Percentiles rank a stretch among this genome's conserved stretches.
phyloP scores from a whole-genome alignment of 2,797 vertebrate species.

The Lepus oiostolus region DNA sequence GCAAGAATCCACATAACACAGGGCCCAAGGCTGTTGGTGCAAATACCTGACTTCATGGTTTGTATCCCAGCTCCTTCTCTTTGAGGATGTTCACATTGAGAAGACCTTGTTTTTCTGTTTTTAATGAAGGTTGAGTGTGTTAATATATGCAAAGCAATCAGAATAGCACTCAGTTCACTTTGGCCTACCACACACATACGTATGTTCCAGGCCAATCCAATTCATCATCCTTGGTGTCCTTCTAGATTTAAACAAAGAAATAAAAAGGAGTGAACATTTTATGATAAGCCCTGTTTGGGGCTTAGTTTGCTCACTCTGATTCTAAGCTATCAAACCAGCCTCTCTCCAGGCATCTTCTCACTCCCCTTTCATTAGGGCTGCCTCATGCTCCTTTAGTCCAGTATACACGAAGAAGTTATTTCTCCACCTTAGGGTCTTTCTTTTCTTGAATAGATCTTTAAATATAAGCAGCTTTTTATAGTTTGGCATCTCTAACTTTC shows the following conservation, averaged over 20 bases:
- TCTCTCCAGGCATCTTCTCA: neutral
- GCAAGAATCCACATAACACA: neutral
- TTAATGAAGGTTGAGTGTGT: neutral
- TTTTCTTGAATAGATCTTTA: neutral
- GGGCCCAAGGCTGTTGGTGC: neutral
- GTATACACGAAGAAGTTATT: neutral
- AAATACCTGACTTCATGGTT: neutral
- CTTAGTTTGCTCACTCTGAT: neutral
- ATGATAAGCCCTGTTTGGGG: neutral
- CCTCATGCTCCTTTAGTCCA: neutral
- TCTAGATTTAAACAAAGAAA: neutral
- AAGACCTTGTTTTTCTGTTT: neutral
- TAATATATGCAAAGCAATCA: neutral
- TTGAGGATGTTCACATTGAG: neutral
- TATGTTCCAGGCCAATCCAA: neutral
- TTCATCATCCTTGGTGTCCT: neutral
- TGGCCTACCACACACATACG: neutral
- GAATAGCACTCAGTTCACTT: neutral
- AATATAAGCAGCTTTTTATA: neutral
- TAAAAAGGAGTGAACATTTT: neutral
- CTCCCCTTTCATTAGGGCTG: neutral
- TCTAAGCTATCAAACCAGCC: neutral
- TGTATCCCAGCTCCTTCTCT: neutral
- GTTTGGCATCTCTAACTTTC: neutral
- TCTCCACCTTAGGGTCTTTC: neutral